These are phyloP conservation scores for Mystacides longicornis DNA, from an alignment of 2,888 invertebrate species.

Conservation along the genomic window DNA sequence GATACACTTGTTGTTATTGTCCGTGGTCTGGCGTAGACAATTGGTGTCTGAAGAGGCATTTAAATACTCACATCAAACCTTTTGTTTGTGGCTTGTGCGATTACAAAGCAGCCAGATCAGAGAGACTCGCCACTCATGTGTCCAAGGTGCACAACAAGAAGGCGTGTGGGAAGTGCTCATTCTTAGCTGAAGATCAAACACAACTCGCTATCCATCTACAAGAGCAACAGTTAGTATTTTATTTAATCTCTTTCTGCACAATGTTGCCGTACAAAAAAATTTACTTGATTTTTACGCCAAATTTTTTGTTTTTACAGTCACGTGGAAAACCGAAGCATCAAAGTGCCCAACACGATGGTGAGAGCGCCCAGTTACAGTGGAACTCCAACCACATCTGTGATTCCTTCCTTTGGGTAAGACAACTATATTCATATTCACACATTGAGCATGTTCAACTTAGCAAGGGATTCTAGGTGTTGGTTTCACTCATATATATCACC, in stretches of 20 bases:
- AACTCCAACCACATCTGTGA: conserved; percentile 28
- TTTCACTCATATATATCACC: conserved; percentile 16
- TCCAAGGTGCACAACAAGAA: conserved; percentile 88
- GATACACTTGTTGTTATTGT: conserved; percentile 84
- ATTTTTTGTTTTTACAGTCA: conserved; percentile 51
- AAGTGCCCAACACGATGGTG: conserved; percentile 45
- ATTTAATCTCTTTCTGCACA: too few relatives aligned
- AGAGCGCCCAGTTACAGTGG: conserved; percentile 33
- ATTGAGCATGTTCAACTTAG: conserved; percentile 22
- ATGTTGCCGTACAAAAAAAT: too few relatives aligned
- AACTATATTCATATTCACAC: conserved; percentile 17
- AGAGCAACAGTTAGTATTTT: conserved; percentile 63
- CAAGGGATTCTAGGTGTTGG: conserved; percentile 26
- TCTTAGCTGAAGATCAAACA: conserved; percentile 75
- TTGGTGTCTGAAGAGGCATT: conserved; percentile 87
- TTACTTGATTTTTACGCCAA: too few relatives aligned
- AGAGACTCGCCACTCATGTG: conserved; percentile 83
- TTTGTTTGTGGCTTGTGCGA: conserved; percentile 87
- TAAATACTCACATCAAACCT: conserved; percentile 88
- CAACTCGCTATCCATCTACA: conserved; percentile 73
- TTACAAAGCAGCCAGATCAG: conserved; percentile 88
- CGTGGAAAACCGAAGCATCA: conserved; percentile 54
- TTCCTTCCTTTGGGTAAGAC: conserved; percentile 34
- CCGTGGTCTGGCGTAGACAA: conserved; percentile 90
- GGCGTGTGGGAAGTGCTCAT: conserved; percentile 82